Base-by-base conservation (phyloP, 2,888 invertebrate genomes). In the Noctua pronuba region DNA sequence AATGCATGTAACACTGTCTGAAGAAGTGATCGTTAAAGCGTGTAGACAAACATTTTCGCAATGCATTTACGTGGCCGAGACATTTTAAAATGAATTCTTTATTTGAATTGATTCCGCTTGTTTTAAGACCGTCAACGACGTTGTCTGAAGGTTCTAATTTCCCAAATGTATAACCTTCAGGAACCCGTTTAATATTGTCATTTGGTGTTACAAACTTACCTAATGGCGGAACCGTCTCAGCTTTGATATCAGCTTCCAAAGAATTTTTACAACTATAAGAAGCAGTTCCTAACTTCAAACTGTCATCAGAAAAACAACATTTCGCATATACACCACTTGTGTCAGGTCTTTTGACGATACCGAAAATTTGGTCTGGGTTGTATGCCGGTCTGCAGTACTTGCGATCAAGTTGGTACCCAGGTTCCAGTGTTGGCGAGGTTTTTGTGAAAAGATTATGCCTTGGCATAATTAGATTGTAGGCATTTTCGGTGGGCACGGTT, bases 111-210 rank as follows among this genome's bases (percentile, higher is more conserved):
- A 91, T 69, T 38, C 88, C 80, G 73, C 91, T 92, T 49, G 77
- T 83, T 5, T 87, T 83, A 13, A 94, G 66, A 68, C 95, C 91
- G 74, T 95, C 95, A 38, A 89, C 89, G 8, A 95, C 84, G n/a
- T 92, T 92, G 64, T 92, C 94, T 38, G 16, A 6, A 35, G 92
- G 90, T 58, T 92, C 84, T 10, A 91, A 86, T 79, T 90, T 93
- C 2, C 97, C 97, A 90, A 96, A 97, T 18, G 92, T 83, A 82
- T 92, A 92, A 0, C 93, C 95, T 82, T 92, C 82, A 7, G 96
- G 95, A 0, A 97, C 94, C 67, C 88, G 86, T 8, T 90, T 87
- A 24, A 94, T 94, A 83, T 95, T 96, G n/a, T 95, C 84, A 86
- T 95, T 94, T 84, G 97, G 96, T 58, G 93, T 87, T 64, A 92